Evolutionary conservation across 2,113 vertebrate genomes (phyloP).

Genomic region (Corythornis vintsioides): DNA sequence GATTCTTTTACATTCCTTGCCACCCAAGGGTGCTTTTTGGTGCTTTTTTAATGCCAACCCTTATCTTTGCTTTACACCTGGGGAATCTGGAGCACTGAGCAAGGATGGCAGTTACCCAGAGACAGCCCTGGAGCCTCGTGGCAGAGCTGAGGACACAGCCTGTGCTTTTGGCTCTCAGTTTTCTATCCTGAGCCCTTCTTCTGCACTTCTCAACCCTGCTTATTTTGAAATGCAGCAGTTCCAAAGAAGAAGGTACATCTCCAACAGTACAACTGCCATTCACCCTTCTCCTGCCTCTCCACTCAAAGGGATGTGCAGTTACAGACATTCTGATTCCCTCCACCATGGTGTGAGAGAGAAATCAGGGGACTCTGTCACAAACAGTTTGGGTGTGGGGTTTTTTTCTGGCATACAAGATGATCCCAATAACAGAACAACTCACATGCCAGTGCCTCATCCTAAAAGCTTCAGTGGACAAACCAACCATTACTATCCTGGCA

Average conservation of each 20-base stretch:
- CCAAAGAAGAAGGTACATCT: background rate
- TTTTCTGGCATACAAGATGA: background rate
- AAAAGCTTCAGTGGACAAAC: background rate
- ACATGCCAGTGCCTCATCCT: background rate
- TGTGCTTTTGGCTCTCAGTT: background rate
- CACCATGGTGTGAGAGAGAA: background rate
- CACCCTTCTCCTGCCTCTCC: background rate
- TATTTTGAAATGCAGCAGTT: background rate
- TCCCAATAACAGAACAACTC: background rate
- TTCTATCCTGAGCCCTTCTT: background rate
- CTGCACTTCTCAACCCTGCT: background rate
- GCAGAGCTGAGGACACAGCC: background rate
- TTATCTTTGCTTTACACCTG: slow-evolving; percentile 10
- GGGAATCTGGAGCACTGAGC: background rate
- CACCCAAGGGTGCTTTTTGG: background rate
- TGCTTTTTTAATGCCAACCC: background rate
- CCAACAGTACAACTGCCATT: background rate
- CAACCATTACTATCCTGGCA: background rate
- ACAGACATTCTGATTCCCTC: background rate
- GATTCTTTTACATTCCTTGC: background rate
- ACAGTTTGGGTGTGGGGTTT: background rate
- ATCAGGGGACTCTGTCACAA: background rate
- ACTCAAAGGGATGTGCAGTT: background rate
- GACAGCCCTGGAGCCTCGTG: background rate
- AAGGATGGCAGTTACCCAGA: background rate